These are phyloP conservation scores for Acropternis orthonyx DNA, from an alignment of 2,797 vertebrate genomes.

Conservation along the genomic window DNA sequence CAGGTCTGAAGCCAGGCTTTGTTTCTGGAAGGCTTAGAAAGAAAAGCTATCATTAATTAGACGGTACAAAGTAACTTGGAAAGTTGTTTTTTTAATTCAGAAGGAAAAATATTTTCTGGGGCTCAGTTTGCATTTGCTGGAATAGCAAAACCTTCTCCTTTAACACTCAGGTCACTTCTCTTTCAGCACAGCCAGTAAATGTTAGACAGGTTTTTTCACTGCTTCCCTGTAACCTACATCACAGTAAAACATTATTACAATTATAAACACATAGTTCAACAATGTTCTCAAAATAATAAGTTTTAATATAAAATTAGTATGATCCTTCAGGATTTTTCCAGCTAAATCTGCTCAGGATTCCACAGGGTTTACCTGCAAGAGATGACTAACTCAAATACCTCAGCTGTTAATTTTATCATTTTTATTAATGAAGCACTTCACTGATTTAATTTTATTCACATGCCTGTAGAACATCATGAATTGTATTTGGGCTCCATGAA, in stretches of 20 bases:
- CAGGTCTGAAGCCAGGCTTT: not conserved
- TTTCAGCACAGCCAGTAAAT: not conserved
- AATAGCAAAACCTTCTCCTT: not conserved
- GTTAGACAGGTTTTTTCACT: not conserved
- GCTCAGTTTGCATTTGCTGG: not conserved
- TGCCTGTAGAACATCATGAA: fast-evolving
- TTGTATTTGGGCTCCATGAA: not conserved
- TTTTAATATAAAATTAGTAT: not conserved
- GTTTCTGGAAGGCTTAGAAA: conserved; percentile 11
- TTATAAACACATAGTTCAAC: fast-evolving
- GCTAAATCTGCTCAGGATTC: not conserved
- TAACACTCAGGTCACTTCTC: fast-evolving
- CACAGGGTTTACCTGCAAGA: not conserved
- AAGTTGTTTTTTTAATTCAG: not conserved
- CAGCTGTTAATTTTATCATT: not conserved
- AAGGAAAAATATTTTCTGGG: not conserved
- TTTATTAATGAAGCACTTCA: not conserved
- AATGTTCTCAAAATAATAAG: not conserved
- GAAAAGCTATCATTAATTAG: not conserved
- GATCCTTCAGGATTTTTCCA: not conserved
- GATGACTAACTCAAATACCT: not conserved
- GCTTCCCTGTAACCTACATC: not conserved
- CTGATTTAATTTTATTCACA: not conserved
- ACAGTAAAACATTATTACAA: not conserved
- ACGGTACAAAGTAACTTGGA: not conserved